These are phyloP conservation scores for Atta cephalotes DNA, from an alignment of 1,140 invertebrate genomes.

Conservation along the genomic window DNA sequence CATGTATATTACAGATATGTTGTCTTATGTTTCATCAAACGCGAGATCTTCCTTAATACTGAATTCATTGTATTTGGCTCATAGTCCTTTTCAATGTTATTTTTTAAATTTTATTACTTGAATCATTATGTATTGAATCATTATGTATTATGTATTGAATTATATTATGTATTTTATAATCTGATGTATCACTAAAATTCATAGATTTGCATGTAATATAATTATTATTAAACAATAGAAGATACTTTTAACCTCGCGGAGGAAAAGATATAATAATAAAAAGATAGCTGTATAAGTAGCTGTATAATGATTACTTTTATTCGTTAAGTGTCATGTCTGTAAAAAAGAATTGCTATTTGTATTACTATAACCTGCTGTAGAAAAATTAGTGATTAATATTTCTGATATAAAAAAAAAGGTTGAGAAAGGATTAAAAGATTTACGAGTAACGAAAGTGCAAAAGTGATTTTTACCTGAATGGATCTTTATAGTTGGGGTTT, in stretches of 20 bases:
- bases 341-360: conserved; percentile 21
- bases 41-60: too few relatives aligned
- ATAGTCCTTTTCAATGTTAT: too few relatives aligned
- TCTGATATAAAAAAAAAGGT: conserved; percentile 13
- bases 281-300: background rate
- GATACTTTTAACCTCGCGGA: background rate
- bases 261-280: background rate
- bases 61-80: too few relatives aligned
- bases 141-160: too few relatives aligned
- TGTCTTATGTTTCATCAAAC: too few relatives aligned
- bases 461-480: background rate
- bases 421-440: background rate
- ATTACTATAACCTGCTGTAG: background rate
- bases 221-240: background rate
- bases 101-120: too few relatives aligned
- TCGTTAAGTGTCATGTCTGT: background rate
- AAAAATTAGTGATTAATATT: conserved; percentile 36
- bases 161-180: too few relatives aligned
- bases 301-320: background rate
- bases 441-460: conserved; percentile 3
- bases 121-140: too few relatives aligned
- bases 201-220: conserved; percentile 5
- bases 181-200: too few relatives aligned
- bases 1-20: too few relatives aligned
- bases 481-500: background rate